These are phyloP conservation scores for Polyommatus icarus DNA, from an alignment of 2,888 invertebrate genomes.

Conservation along the genomic window DNA sequence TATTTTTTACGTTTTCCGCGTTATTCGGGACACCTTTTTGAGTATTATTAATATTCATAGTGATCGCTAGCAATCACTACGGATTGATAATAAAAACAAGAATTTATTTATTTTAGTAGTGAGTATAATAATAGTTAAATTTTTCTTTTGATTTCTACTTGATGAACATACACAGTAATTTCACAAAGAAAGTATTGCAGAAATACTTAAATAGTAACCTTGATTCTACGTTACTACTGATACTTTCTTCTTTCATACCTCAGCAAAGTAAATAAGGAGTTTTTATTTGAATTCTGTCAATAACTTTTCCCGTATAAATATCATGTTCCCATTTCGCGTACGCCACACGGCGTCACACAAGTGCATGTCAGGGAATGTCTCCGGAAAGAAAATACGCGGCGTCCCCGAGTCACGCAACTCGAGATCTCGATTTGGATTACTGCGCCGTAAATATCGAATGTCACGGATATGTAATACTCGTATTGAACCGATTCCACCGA, in stretches of 20 bases:
- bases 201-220: no score
- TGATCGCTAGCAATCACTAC: not conserved
- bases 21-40: not conserved
- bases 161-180: no score
- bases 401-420: constrained; percentile 61
- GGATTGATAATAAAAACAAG: not conserved
- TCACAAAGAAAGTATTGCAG: no score
- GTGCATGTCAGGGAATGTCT: constrained; percentile 35
- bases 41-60: not conserved
- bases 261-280: constrained; percentile 5
- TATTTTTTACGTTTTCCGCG: not conserved
- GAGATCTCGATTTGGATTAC: constrained; percentile 69
- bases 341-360: constrained; percentile 49
- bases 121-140: no score
- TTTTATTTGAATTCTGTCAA: constrained; percentile 1
- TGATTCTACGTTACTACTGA: not conserved
- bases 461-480: constrained; percentile 76
- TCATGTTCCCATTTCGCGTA: not conserved
- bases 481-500: constrained; percentile 76
- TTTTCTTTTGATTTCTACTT: no score
- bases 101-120: not conserved
- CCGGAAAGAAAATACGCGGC: constrained; percentile 50
- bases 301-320: constrained; percentile 8
- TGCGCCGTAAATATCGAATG: constrained; percentile 77
- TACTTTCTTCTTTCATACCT: not conserved